Evolutionary conservation across 2,797 vertebrate genomes (phyloP), one percentile per base, ranked within the genome.

Genomic region (Anguilla marmorata): DNA sequence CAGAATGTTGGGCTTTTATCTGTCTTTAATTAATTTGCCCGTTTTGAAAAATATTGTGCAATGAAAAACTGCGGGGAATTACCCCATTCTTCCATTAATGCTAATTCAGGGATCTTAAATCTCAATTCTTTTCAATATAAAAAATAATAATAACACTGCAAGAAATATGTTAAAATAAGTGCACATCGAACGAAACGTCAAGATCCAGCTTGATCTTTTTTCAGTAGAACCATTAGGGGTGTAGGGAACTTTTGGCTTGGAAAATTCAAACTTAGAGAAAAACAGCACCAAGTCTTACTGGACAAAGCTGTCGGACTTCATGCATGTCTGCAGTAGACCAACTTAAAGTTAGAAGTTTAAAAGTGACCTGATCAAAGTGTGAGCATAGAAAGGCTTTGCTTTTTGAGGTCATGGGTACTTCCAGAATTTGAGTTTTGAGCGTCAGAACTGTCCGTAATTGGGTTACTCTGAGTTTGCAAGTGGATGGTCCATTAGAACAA

Each of bases 191-290:
- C 82, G 92, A 91, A 91, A 92, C 87, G 92, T 96, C 96, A 96
- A 97, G 96, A 93, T 96, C 96, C 96, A 96, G 96, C 96, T 97
- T 96, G 96, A 96, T 95, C 92, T 92, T 92, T 90, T 91, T 85
- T 88, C 45, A 33, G 80, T 16, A 50, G 56, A 74, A 60, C 54
- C 37, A 33, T 87, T 58, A 56, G 41, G 41, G 16, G 56, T 52
- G 74, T 41, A 30, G 41, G 84, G 85, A 85, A 63, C 30, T 27
- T 72, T 88, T 74, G 82, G 80, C 82, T 41, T 21, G 48, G 50
- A 69, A 45, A 58, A 9, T 7, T 48, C 16, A 16, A 33, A 72
- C 79, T 66, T 45, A 24, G 80, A 72, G 33, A 76, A 87, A 72
- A 7, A 37, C 80, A 87, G 87, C 80, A 84, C 82, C 76, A 56